Percentiles rank a stretch among this genome's conserved stretches.
Conservation (phyloP, 2,113 vertebrate genomes). For the Oreochromis tanganicae region DNA sequence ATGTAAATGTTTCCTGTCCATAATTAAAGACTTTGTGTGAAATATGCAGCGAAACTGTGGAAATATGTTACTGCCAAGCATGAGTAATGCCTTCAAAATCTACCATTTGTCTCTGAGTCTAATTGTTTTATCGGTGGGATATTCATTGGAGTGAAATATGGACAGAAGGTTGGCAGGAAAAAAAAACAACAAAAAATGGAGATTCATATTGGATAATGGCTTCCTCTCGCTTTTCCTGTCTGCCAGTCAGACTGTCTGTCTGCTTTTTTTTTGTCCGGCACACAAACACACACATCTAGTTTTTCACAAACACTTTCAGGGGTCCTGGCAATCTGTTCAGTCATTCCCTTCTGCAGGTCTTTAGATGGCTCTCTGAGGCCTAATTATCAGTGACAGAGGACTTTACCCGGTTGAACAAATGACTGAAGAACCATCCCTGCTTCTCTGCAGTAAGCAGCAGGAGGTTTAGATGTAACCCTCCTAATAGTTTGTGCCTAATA, state of each 20-base stretch:
- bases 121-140: constrained; percentile 54
- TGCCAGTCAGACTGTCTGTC: constrained; percentile 8
- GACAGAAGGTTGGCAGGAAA: constrained; percentile 37
- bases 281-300: neutral
- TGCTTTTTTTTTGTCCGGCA: neutral
- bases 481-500: constrained; percentile 33
- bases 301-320: constrained; percentile 34
- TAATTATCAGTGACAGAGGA: constrained; percentile 58
- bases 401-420: constrained; percentile 42
- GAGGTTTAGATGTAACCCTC: constrained; percentile 28
- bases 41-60: constrained; percentile 27
- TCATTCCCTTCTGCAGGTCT: constrained; percentile 37
- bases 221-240: constrained; percentile 3
- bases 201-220: constrained; percentile 43
- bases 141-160: constrained; percentile 31
- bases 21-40: constrained; percentile 26
- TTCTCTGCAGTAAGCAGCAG: constrained; percentile 12
- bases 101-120: constrained; percentile 35
- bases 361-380: constrained; percentile 46
- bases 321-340: constrained; percentile 45
- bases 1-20: neutral
- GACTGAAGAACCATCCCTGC: constrained; percentile 24
- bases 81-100: constrained; percentile 37
- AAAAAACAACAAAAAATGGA: neutral
- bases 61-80: constrained; percentile 32